phyloP scores from a whole-genome alignment of 1,140 invertebrate species.

The Planococcus citri region DNA sequence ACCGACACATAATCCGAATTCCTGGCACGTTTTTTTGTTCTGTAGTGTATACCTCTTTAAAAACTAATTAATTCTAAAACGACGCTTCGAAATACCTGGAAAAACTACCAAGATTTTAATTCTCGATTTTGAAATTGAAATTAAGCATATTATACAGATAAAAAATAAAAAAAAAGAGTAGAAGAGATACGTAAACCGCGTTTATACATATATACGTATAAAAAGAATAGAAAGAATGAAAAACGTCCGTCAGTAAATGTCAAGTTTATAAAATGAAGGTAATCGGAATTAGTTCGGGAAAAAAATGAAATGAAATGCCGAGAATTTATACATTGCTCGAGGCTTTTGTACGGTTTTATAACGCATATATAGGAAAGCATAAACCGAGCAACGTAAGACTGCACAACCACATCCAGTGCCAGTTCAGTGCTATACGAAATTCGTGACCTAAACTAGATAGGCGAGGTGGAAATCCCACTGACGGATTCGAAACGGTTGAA shows the following conservation, averaged over 20 bases:
- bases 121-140: not conserved
- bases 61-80: too few species aligned
- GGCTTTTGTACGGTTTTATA: not conserved
- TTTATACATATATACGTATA: too few species aligned
- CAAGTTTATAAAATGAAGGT: slow-evolving; percentile 1
- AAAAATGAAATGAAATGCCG: not conserved
- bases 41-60: too few species aligned
- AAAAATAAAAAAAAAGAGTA: not conserved
- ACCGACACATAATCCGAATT: too few species aligned
- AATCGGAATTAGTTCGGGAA: slow-evolving; percentile 9
- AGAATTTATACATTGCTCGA: not conserved
- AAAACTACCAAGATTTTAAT: slow-evolving; percentile 3
- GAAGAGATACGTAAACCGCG: too few species aligned
- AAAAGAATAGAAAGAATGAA: not conserved
- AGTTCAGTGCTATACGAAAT: not conserved
- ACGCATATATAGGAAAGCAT: too few species aligned
- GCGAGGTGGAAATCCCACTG: not conserved
- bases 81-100: not conserved
- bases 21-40: too few species aligned
- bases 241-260: slow-evolving; percentile 12
- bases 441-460: not conserved
- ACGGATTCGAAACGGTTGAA: not conserved
- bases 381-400: too few species aligned
- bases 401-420: not conserved
- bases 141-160: not conserved